Base-by-base conservation (phyloP, 2,888 invertebrate genomes). In the Epicampocera succincta region DNA sequence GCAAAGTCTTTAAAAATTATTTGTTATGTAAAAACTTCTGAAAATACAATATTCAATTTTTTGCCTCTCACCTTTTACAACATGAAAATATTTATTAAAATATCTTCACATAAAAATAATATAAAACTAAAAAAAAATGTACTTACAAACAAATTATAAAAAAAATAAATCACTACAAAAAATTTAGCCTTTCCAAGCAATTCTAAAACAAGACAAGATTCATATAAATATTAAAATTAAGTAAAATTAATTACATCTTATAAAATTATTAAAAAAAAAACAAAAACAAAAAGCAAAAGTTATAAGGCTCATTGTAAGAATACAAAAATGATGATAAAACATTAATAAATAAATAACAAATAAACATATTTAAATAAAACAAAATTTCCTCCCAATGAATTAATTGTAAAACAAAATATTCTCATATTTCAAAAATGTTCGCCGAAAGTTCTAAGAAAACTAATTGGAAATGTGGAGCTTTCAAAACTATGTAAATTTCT, bases 121-220 rank as follows among this genome's bases (percentile, higher is more conserved):
- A n/a, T n/a, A n/a, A n/a, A n/a, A n/a, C n/a, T n/a, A 38, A 65
- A 21, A 40, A 61, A 19, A 12, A 66, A 72, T 21, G 42, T 21
- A 73, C 58, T 50, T 66, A 80, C 69, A 60, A 40, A 86, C 85
- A 88, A 84, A 86, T 33, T 5, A 33, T 9, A 33, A 33, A 5
- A 4, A 9, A 33, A 33, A 33, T 33, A 33, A 33, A 33, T 33
- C 33, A 33, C 33, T 33, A 33, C 33, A 33, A 33, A 33, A 33
- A 33, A 9, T 86, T 89, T 87, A 86, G 88, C 89, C 88, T 88
- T 86, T 88, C 87, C 87, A 89, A 89, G 89, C 88, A 89, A 88
- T 88, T 88, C 88, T 89, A 89, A 88, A 89, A 84, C 12, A 78
- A 65, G 66, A 60, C 80, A 85, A 86, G 85, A 85, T 84, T 80